Evolutionary conservation across 1,140 invertebrate genomes (phyloP).

Genomic region (Leguminivora glycinivorella): DNA sequence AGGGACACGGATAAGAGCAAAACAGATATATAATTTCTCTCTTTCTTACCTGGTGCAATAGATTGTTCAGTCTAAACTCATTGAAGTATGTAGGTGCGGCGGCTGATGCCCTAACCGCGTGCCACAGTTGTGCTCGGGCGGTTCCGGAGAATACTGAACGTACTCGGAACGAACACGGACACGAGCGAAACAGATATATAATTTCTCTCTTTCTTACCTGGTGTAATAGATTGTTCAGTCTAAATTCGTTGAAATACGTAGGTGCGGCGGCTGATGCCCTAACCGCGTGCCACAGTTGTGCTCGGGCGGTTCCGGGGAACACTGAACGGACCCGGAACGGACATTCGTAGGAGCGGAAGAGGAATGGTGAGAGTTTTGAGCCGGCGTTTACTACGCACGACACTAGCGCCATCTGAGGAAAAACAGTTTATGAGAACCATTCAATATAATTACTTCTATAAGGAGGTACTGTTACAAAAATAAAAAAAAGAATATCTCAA

Average conservation of each 20-base stretch:
- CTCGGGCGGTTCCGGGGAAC: constrained; percentile 88
- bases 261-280: constrained; percentile 95
- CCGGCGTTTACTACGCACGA: constrained; percentile 90
- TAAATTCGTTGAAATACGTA: constrained; percentile 94
- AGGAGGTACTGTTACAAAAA: no score
- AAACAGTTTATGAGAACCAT: neutral
- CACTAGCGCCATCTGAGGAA: constrained; percentile 84
- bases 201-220: constrained; percentile 80
- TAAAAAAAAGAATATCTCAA: no score
- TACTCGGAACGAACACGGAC: no score
- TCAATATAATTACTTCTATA: no score
- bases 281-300: constrained; percentile 92
- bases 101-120: constrained; percentile 93
- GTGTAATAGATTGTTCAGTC: constrained; percentile 87
- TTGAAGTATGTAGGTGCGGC: constrained; percentile 95
- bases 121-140: no score
- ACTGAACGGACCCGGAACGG: constrained; percentile 87
- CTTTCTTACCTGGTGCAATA: no score
- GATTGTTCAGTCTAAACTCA: no score
- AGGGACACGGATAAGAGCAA: no score
- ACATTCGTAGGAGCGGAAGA: constrained; percentile 94
- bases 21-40: no score
- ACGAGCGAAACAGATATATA: constrained; percentile 96
- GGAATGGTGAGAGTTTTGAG: constrained; percentile 87
- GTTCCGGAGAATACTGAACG: no score